phyloP scores from a whole-genome alignment of 2,888 invertebrate species.

The Perizoma flavofasciatum region DNA sequence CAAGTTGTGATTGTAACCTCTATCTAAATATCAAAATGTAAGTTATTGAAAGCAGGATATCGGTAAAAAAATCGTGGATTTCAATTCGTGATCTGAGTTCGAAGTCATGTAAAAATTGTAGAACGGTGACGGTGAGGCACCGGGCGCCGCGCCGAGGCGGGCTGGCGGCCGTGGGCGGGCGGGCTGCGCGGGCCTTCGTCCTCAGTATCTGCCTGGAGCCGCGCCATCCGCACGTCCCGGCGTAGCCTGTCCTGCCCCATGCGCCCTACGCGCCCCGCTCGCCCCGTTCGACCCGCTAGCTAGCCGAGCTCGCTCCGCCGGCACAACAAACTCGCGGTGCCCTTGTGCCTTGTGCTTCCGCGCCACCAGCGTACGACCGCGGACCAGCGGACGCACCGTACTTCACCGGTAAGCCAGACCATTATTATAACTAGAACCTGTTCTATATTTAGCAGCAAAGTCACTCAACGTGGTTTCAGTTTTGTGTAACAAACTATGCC shows the following conservation, averaged over 20 bases:
- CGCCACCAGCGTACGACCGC: constrained; percentile 42
- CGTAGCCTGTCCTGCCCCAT: constrained; percentile 41
- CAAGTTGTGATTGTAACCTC: too few relatives aligned
- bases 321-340: constrained; percentile 64
- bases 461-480: constrained; percentile 26
- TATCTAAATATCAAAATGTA: not conserved
- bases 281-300: constrained; percentile 38
- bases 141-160: constrained; percentile 49
- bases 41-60: constrained; percentile 29
- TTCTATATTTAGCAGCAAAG: constrained; percentile 33
- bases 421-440: constrained; percentile 41
- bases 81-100: constrained; percentile 47
- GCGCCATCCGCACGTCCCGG: constrained; percentile 72
- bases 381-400: constrained; percentile 29
- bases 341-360: constrained; percentile 58
- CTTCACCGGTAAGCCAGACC: constrained; percentile 51
- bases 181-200: constrained; percentile 58
- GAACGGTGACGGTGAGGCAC: constrained; percentile 65
- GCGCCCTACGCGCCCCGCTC: constrained; percentile 35
- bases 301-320: constrained; percentile 48
- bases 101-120: constrained; percentile 71
- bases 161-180: constrained; percentile 65
- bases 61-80: constrained; percentile 42
- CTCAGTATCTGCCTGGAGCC: constrained; percentile 71
- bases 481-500: constrained; percentile 19